Conservation (phyloP, 2,797 vertebrate species). For the Pipistrellus kuhlii region DNA sequence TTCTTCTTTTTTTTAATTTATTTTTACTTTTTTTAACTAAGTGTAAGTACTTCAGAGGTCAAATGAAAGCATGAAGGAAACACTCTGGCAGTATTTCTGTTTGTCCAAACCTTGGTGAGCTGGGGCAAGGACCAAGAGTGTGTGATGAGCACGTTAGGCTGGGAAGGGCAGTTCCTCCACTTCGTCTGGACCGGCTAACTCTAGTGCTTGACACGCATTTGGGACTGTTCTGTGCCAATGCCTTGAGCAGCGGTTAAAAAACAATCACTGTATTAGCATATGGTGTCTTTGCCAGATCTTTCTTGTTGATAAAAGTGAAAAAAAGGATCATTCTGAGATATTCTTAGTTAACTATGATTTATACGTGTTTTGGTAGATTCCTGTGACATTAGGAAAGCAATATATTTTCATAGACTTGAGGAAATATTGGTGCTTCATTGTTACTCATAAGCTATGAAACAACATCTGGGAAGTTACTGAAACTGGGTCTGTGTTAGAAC, state of each 20-base stretch:
- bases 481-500: neutral
- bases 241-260: neutral
- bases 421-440: neutral
- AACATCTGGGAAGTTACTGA: neutral
- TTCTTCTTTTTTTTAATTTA: neutral
- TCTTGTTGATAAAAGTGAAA: neutral
- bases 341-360: neutral
- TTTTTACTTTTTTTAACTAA: neutral
- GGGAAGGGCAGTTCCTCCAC: neutral
- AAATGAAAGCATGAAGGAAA: neutral
- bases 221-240: neutral
- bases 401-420: neutral
- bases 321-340: neutral
- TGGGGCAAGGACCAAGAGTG: neutral
- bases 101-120: neutral
- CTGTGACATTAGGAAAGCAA: neutral
- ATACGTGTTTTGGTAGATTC: neutral
- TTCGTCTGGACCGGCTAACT: accelerated
- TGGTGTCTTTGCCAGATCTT: neutral
- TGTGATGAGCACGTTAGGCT: accelerated
- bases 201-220: neutral
- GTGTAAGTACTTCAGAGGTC: neutral
- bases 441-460: neutral
- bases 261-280: neutral
- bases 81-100: neutral